Base-by-base conservation (phyloP, 2,113 vertebrate species). In the Callionymus lyra region DNA sequence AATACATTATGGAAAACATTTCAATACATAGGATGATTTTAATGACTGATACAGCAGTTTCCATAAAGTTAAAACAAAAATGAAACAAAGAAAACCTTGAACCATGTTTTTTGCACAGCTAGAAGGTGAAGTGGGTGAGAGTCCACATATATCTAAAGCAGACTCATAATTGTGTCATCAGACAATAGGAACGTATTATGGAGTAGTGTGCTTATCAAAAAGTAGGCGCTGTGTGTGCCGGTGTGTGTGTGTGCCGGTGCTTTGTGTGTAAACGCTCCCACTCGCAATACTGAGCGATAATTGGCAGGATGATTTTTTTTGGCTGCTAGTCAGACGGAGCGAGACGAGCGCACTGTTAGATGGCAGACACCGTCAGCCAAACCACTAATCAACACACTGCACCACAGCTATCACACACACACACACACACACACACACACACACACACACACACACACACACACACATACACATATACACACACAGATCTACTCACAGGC, bases 301-400 rank as follows among this genome's bases (percentile, higher is more conserved):
- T 77, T 84, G 82, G 84, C 77, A 73, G 59, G 50, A 53, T 11
- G 47, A 48, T 71, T 77, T 71, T 56, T 27, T 27, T 81, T 85
- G 80, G 80, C 79, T 74, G 63, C 69, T 56, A 74, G 72, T 81
- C 65, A 68, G 59, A 55, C 58, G 57, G 61, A 69, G 72, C 69
- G 47, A 72, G 69, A 74, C 69, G 31, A 70, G 69, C 48, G 50
- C 66, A 70, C 63, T 46, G 51, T 68, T 59, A 69, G 65, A 66
- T 60, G 59, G 58, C 65, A 57, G 63, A 65, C 50, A 57, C 57
- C 61, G 57, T 37, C 41, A 74, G 74, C 76, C 79, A 82, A 78
- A 70, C 70, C 76, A 63, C 76, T 74, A 76, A 77, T 77, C 79
- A 79, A 72, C 76, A 63, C 58, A 42, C 69, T 79, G 72, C 72